Conservation (phyloP, 2,888 invertebrate species). For the Machimus atricapillus region DNA sequence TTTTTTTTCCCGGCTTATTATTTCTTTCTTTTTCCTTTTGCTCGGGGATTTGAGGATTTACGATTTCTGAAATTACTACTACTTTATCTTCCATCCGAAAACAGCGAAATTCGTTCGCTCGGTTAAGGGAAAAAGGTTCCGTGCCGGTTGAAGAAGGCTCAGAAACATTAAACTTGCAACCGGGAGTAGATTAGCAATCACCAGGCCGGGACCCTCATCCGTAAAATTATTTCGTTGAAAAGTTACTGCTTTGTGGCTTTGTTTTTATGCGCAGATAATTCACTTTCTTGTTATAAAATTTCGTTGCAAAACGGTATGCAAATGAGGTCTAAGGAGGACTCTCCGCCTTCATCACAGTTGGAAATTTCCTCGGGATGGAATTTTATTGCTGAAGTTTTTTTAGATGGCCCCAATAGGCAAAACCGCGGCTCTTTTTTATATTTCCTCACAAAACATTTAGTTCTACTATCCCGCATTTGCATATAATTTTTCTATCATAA, state of each 20-base stretch:
- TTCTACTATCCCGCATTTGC: background rate
- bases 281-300: background rate
- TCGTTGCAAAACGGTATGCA: background rate
- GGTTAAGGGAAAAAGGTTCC: background rate
- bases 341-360: background rate
- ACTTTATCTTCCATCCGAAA: background rate
- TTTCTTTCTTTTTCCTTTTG: background rate
- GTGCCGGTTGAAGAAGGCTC: background rate
- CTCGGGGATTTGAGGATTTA: background rate
- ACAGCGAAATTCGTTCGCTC: background rate
- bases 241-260: background rate
- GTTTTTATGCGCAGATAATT: background rate
- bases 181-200: background rate
- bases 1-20: background rate
- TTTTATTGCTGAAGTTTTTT: background rate
- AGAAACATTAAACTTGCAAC: background rate
- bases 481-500: background rate
- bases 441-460: background rate
- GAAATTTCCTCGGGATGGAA: background rate
- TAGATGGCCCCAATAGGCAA: background rate
- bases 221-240: background rate
- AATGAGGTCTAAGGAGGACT: background rate
- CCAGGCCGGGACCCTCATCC: background rate
- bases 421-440: background rate
- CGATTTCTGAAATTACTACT: constrained; percentile 5